Conservation (phyloP, 2,797 vertebrate genomes). For the Aphelocoma californica region DNA sequence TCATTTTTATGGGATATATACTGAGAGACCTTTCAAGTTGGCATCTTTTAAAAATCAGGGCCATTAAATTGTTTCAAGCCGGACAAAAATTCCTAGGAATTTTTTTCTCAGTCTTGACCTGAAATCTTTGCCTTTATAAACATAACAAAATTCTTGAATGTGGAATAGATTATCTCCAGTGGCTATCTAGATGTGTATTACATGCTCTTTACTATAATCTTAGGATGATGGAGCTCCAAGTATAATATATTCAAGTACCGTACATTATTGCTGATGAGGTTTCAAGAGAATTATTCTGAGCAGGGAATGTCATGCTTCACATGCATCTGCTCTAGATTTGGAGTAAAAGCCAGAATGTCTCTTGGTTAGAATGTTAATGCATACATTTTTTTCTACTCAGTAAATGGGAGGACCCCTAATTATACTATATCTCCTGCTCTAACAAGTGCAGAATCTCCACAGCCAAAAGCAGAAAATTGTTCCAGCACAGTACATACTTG, state of each 20-base stretch:
- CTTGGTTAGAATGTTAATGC: neutral
- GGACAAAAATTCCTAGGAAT: neutral
- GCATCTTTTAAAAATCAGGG: neutral
- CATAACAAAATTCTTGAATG: neutral
- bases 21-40: neutral
- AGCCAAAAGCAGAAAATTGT: neutral
- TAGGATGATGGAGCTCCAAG: neutral
- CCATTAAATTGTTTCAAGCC: neutral
- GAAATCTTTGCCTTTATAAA: constrained; percentile 4
- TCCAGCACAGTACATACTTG: neutral
- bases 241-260: neutral
- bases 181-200: neutral
- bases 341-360: neutral
- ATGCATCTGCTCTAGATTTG: neutral
- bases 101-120: neutral
- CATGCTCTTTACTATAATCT: neutral
- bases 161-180: constrained; percentile 13
- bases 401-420: neutral
- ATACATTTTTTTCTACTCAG: neutral
- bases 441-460: neutral
- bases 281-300: neutral
- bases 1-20: neutral
- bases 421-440: neutral
- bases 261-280: neutral
- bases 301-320: neutral